A percentile compares a stretch with the other conserved stretches of the same genome.
These are phyloP conservation scores for Cyrtorhinus lividipennis DNA, from an alignment of 1,140 invertebrate genomes.

Conservation along the genomic window DNA sequence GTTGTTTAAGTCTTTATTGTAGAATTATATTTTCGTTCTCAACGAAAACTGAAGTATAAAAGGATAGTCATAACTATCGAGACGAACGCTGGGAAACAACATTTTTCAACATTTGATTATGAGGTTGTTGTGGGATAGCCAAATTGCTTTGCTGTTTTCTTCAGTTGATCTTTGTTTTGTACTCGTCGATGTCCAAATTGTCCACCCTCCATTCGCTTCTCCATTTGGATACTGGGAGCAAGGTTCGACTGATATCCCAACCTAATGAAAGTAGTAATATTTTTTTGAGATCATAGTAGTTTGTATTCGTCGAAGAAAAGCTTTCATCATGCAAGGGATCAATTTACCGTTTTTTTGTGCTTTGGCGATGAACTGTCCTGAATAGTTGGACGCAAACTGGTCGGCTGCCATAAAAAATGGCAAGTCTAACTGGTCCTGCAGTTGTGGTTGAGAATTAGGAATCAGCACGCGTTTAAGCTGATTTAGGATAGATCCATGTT, in stretches of 20 bases:
- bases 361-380: slow-evolving; percentile 11
- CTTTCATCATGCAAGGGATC: slow-evolving; percentile 18
- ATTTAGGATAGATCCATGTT: no score
- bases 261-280: no score
- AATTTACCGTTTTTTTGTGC: not conserved
- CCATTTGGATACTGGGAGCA: slow-evolving; percentile 22
- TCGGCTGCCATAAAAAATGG: slow-evolving; percentile 8
- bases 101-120: no score
- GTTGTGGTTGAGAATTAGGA: not conserved
- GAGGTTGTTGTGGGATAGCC: no score
- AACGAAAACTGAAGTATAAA: no score
- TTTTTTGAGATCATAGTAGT: no score
- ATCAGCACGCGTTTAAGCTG: not conserved
- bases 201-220: slow-evolving; percentile 20
- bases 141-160: no score
- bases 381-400: slow-evolving; percentile 18
- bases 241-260: slow-evolving; percentile 19
- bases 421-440: not conserved
- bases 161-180: not conserved
- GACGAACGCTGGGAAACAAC: no score
- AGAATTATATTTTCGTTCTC: no score
- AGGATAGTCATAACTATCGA: no score
- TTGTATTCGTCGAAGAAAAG: no score
- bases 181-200: not conserved
- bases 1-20: no score